Evolutionary conservation across 2,888 invertebrate species (phyloP), one percentile per base, ranked within the genome.

Genomic region (Agrochola lota): DNA sequence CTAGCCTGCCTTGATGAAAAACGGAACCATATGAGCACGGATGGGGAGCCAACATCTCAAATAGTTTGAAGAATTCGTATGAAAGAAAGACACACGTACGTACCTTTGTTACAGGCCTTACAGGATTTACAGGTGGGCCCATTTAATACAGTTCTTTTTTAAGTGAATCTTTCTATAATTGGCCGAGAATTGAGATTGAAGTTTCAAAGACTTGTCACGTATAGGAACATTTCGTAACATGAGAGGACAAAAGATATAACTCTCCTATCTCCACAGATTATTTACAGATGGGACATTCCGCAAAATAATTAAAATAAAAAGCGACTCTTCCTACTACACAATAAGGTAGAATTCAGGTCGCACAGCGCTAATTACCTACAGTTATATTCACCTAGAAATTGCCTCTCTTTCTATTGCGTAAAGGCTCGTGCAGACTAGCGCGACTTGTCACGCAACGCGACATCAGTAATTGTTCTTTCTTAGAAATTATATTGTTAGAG

Each of bases 1-100:
- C 70, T 57, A 71, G 52, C 67, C 69, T 81, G 23, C 46, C 62
- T 77, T 69, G 73, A 74, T 84, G 64, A 80, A 83, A 83, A 74
- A 80, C 40, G 60, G 77, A 74, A 74, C 84, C 74, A 83, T 80
- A 77, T 59, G 60, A 20, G n/a, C 69, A 49, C 67, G 71, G 66
- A 71, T 71, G 46, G 64, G 64, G 57, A 71, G 55, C 77, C 77
- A 79, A 60, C 76, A 60, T 81, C 69, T 78, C 66, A 59, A 70
- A 71, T 20, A 71, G 62, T 70, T 71, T 63, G 40, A 66, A 79
- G 71, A 77, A 83, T 74, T 74, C 68, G 60, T 77, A 64, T 43
- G 49, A 73, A 63, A 63, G 64, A 62, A 75, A 69, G 57, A 52
- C 60, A 62, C 81, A 69, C 63, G 62, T 67, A 67, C 49, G 15